Base-by-base conservation (phyloP, 2,888 invertebrate genomes). In the Neria commutata region DNA sequence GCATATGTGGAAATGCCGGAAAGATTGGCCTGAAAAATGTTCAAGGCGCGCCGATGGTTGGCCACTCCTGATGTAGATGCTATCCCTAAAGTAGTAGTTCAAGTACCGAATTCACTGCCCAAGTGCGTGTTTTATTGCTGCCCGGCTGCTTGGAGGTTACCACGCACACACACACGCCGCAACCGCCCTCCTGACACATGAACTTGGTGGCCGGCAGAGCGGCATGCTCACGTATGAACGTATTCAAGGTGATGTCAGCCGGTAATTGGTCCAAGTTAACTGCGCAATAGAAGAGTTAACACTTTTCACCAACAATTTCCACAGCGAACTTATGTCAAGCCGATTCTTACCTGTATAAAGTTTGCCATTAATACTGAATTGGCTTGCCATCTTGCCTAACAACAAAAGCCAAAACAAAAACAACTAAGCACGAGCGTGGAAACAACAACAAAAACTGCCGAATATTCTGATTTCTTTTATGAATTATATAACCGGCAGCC, bases 151-250 rank as follows among this genome's bases (percentile, higher is more conserved):
- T 64, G 16, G 72, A 79, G 26, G 63, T 78, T 0, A 81, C 80
- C 3, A 81, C 78, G 24, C 85, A 85, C 23, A 84, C 78, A 64
- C 88, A 89, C 14, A 84, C 84, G 0, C 89, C 89, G 69, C 89
- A 89, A 8, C 89, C 89, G 25, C 89, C 89, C 73, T 89, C 89
- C 33, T 84, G 82, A 67, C 89, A 89, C 87, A 88, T 88, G 47
- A 81, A 83, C 69, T 89, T 89, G 1, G 89, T 89, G 14, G 87
- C 89, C 23, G 84, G 83, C 1, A 88, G 76, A 8, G 84, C 83
- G 1, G 84, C 84, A 72, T 84, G 76, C 4, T 87, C 83, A 4
- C 89, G 82, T 50, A 89, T 84, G 64, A 86, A 89, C 0, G 83
- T 82, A 66, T 88, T 88, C 16, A 89, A 79, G 1, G 85, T 83